A percentile compares a stretch with the other conserved stretches of the same genome.
Conservation (phyloP, 2,888 invertebrate genomes). For the Lepas anatifera region DNA sequence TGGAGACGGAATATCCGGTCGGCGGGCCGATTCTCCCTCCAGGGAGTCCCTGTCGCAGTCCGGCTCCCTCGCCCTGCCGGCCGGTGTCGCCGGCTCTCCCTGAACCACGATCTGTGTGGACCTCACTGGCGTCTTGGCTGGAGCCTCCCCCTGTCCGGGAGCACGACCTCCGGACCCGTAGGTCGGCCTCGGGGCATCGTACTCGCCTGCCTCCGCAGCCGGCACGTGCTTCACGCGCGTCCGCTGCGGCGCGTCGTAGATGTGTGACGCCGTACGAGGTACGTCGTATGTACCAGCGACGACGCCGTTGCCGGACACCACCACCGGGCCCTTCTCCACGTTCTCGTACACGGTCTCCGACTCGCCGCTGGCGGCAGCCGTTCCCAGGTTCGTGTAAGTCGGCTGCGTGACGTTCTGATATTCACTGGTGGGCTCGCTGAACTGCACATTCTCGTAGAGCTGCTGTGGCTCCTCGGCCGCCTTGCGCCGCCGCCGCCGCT, state of each 20-base stretch:
- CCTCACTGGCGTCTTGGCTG: conserved; percentile 15
- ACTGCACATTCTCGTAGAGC: conserved; percentile 19
- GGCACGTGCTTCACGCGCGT: conserved; percentile 18
- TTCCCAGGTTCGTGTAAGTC: conserved; percentile 5
- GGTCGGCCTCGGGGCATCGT: conserved; percentile 23
- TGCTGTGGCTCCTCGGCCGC: neutral
- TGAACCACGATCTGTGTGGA: conserved; percentile 21
- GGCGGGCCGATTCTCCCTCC: conserved; percentile 18
- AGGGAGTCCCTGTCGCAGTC: conserved; percentile 24
- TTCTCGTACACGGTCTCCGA: conserved; percentile 24
- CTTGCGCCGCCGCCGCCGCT: neutral
- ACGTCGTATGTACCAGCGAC: conserved; percentile 23
- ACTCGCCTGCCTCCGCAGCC: conserved; percentile 17
- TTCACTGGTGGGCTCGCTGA: conserved; percentile 13
- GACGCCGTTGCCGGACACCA: conserved; percentile 19
- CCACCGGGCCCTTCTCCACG: conserved; percentile 21
- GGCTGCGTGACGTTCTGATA: conserved; percentile 21
- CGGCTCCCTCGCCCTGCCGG: conserved; percentile 21
- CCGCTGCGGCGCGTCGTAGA: conserved; percentile 25
- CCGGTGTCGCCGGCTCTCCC: neutral
- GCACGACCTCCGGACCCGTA: conserved; percentile 14
- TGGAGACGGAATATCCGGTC: conserved; percentile 26
- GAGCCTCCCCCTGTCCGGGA: too few relatives aligned
- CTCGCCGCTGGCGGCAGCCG: conserved; percentile 22
- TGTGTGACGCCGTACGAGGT: conserved; percentile 23